phyloP scores from a whole-genome alignment of 2,888 invertebrate species.

The Fragum fragum region DNA sequence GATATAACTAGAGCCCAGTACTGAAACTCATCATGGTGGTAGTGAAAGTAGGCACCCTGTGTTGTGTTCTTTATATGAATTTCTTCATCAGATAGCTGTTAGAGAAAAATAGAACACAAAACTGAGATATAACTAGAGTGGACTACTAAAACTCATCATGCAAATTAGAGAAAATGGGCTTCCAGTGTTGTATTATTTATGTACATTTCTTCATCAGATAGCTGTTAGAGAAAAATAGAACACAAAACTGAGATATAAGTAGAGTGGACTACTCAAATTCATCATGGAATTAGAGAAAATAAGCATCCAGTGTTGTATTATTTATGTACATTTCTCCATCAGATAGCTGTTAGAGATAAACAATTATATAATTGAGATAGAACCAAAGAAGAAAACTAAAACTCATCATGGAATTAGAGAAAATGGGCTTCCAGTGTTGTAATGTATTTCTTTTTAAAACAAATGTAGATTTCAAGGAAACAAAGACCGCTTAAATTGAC shows the following conservation, averaged over 20 bases:
- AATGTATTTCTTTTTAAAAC: too few relatives aligned
- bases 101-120: not conserved
- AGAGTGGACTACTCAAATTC: slow-evolving; percentile 81
- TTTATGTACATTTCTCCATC: slow-evolving; percentile 67
- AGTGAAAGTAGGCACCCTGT: slow-evolving; percentile 79
- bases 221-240: slow-evolving; percentile 54
- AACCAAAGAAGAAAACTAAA: slow-evolving; percentile 76
- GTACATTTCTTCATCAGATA: slow-evolving; percentile 66
- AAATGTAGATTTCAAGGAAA: too few relatives aligned
- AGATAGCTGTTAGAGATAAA: slow-evolving; percentile 64
- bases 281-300: slow-evolving; percentile 84
- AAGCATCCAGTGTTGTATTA: slow-evolving; percentile 67
- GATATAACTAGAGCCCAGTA: slow-evolving; percentile 81
- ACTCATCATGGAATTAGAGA: slow-evolving; percentile 84
- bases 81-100: slow-evolving; percentile 69
- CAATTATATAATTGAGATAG: not conserved
- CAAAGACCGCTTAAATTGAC: too few relatives aligned
- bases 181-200: slow-evolving; percentile 65
- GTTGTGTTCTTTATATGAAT: slow-evolving; percentile 65
- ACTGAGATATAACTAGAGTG: too few relatives aligned
- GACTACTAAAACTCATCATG: slow-evolving; percentile 85
- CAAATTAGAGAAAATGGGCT: slow-evolving; percentile 82
- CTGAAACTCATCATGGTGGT: slow-evolving; percentile 84
- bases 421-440: slow-evolving; percentile 74
- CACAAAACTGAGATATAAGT: not conserved